phyloP scores from a whole-genome alignment of 2,888 invertebrate genomes.

The Arenicola marina region DNA sequence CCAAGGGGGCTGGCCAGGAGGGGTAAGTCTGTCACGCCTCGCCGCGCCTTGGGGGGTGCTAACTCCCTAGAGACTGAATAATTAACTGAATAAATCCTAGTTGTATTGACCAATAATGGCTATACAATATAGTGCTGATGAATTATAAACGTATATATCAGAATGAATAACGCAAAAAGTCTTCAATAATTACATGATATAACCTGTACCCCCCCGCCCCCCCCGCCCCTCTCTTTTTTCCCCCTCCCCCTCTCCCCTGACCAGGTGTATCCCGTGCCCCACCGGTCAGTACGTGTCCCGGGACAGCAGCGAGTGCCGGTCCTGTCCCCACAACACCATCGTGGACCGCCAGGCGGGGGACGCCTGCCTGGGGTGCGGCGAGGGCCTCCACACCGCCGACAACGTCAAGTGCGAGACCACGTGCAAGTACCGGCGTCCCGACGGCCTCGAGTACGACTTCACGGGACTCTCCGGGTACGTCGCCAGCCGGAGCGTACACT shows the following conservation, averaged over 20 bases:
- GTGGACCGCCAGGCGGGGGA: slow-evolving; percentile 40
- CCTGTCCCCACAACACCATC: slow-evolving; percentile 62
- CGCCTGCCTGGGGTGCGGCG: slow-evolving; percentile 64
- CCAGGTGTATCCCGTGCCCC: slow-evolving; percentile 65
- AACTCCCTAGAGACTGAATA: too few species aligned
- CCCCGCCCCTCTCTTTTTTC: too few species aligned
- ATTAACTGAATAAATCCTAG: neutral
- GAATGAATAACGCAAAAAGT: too few species aligned
- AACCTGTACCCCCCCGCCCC: too few species aligned
- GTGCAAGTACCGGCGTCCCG: slow-evolving; percentile 51
- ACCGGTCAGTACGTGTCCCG: slow-evolving; percentile 64
- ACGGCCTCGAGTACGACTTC: slow-evolving; percentile 47
- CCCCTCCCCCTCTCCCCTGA: slow-evolving; percentile 11
- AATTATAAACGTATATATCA: too few species aligned
- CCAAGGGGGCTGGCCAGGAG: slow-evolving; percentile 55
- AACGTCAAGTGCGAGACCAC: slow-evolving; percentile 62
- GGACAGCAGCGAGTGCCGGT: slow-evolving; percentile 60
- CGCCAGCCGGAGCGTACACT: too few species aligned
- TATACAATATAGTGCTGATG: too few species aligned
- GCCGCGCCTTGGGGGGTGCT: too few species aligned
- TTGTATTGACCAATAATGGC: too few species aligned
- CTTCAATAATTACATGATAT: too few species aligned
- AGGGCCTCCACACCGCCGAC: slow-evolving; percentile 60
- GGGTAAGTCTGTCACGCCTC: slow-evolving; percentile 45
- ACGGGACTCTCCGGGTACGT: slow-evolving; percentile 57